Evolutionary conservation across 2,888 invertebrate genomes (phyloP), one percentile per base, ranked within the genome.

Genomic region (Caenorhabditis becei): DNA sequence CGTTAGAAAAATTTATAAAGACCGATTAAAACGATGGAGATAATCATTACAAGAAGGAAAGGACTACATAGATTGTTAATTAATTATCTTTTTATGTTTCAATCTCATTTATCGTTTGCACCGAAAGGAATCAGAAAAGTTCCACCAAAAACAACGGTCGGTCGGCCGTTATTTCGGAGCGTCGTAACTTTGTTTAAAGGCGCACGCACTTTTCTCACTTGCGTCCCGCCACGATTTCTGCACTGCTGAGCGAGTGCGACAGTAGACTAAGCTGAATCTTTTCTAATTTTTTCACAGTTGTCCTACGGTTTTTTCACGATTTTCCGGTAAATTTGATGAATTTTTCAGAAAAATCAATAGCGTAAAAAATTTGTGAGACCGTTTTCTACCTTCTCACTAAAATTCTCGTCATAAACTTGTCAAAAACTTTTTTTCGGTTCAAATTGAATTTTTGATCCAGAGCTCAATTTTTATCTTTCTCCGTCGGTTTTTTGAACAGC

Each of bases 101-200:
- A 41, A 41, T 2, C 18, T 26, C 10, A 26, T 49, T 63, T 16
- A 49, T 35, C 20, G 18, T 28, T 7, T 32, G 16, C 11, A 24
- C 41, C 20, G 16, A 59, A n/a, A 14, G 23, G 53, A 59, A 66
- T 41, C 47, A 26, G 8, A 35, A n/a, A 37, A 54, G 37, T 56
- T 66, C 16, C 44, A 28, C 24, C 20, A 28, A 70, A 78, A 61
- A 32, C 26, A 16, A 5, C 35, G 59, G 32, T 53, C 32, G 51
- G 59, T 51, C 66, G 66, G 66, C 65, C 77, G 70, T 37, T 41
- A 59, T 65, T 23, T n/a, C 58, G 77, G 77, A 78, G 70, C 32
- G 65, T 78, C 70, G 77, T 78, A 65, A 18, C n/a, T 0, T 16
- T 32, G 28, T 26, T 78, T 78, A 70, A 78, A 78, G 77, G 77